Evolutionary conservation across 2,888 invertebrate species (phyloP), one percentile per base, ranked within the genome.

Genomic region (Drosophila austrosaltans): DNA sequence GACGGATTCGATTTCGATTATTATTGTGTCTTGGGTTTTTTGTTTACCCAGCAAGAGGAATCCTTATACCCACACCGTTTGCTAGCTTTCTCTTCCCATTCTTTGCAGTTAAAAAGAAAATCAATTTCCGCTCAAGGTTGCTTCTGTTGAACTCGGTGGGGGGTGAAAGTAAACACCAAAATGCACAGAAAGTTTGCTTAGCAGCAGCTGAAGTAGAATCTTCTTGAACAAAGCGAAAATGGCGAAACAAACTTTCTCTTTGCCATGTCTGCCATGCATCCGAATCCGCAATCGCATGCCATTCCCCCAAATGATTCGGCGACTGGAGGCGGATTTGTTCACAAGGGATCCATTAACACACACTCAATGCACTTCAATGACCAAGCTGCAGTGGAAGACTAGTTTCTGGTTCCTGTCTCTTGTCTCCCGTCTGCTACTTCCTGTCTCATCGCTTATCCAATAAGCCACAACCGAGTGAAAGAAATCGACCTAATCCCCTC

Each of bases 321-420:
- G 95, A 84, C 93, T 96, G 83, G 94, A 95, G 82, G 95, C 95
- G n/a, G 95, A 96, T 91, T 91, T 97, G 79, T 97, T 95, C 93
- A 96, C 74, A 96, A 96, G 89, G 97, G 97, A 32, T 95, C 96
- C 69, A 95, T 97, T 81, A 97, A 97, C 93, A 95, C 95, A 67
- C 97, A 97, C 91, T 97, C 97, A 4, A 95, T 97, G 92, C 95
- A 95, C 89, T 97, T 97, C 93, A 95, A 95, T 78, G 95, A 97
- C 32, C 96, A 96, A 2, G 90, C 93, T 97, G 82, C 96, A 96
- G 93, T 97, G 97, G 16, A 16, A 16, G 16, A 16, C 16, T 16
- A 16, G 16, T 93, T 96, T 96, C 90, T 97, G 97, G 97, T 96
- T 79, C 93, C 96, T 58, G 94, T 95, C 48, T 94, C 94, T 79